Conservation (phyloP, 2,113 vertebrate species). For the Vanacampus margaritifer region DNA sequence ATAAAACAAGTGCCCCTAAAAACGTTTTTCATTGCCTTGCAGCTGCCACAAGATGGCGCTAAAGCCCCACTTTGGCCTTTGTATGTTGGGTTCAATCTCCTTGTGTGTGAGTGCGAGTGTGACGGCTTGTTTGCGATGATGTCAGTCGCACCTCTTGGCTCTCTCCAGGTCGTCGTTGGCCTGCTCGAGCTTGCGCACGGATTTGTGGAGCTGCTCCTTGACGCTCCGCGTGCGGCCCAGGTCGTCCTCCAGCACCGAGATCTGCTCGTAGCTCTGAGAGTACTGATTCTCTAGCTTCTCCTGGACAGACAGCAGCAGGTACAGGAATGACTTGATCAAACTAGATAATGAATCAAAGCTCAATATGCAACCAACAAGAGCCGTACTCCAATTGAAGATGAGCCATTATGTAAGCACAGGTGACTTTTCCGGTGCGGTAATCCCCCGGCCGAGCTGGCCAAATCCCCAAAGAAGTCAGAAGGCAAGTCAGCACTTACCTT, state of each 20-base stretch:
- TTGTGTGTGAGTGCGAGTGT: too few relatives aligned
- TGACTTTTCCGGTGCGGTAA: not conserved
- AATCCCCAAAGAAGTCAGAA: not conserved
- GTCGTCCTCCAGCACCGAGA: slow-evolving; percentile 91
- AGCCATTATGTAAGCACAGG: slow-evolving; percentile 22
- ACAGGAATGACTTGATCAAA: too few relatives aligned
- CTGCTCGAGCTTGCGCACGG: slow-evolving; percentile 94
- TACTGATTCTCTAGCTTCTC: slow-evolving; percentile 97
- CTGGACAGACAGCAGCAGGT: slow-evolving; percentile 53
- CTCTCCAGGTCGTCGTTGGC: slow-evolving; percentile 97
- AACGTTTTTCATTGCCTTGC: too few relatives aligned
- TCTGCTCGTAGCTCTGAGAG: slow-evolving; percentile 94
- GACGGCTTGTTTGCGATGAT: not conserved
- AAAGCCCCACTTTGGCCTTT: too few relatives aligned
- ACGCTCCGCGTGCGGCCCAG: slow-evolving; percentile 90
- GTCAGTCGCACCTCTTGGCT: slow-evolving; percentile 83
- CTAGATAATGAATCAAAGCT: not conserved
- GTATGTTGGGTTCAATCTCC: too few relatives aligned
- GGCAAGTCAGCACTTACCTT: slow-evolving; percentile 76
- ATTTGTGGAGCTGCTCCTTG: slow-evolving; percentile 97
- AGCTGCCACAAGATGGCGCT: too few relatives aligned
- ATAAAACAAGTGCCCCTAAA: too few relatives aligned
- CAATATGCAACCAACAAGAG: slow-evolving; percentile 16
- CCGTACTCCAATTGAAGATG: slow-evolving; percentile 25
- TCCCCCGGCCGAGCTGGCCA: not conserved